Conservation (phyloP, 2,113 vertebrate genomes). For the western clawed frog (Xenopus tropicalis) region DNA sequence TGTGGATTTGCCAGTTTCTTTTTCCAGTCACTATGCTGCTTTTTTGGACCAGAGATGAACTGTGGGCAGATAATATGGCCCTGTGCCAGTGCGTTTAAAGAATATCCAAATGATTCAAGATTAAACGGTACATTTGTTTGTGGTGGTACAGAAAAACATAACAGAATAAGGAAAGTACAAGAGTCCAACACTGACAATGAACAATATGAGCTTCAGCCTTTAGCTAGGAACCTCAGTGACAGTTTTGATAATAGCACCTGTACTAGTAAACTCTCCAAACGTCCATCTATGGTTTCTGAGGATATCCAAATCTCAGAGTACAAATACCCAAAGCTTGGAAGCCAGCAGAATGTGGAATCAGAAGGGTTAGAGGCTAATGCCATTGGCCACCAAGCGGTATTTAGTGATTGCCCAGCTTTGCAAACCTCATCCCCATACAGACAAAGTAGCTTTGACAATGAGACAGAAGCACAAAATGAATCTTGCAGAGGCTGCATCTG, state of each 20-base stretch:
- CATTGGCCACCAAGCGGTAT: slow-evolving; percentile 54
- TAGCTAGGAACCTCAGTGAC: slow-evolving; percentile 87
- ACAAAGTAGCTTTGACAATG: slow-evolving; percentile 56
- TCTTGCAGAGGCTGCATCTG: slow-evolving; percentile 53
- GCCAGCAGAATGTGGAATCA: slow-evolving; percentile 46
- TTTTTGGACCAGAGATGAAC: slow-evolving; percentile 90
- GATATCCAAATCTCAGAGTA: slow-evolving; percentile 83
- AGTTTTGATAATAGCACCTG: slow-evolving; percentile 98
- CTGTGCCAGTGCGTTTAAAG: slow-evolving; percentile 70
- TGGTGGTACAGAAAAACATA: slow-evolving; percentile 61
- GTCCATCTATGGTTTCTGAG: slow-evolving; percentile 89
- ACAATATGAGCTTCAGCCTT: slow-evolving; percentile 90
- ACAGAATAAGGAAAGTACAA: slow-evolving; percentile 66
- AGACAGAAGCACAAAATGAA: slow-evolving; percentile 50
- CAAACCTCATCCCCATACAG: slow-evolving; percentile 95
- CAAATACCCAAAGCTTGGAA: slow-evolving; percentile 57
- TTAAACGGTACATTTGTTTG: slow-evolving; percentile 74
- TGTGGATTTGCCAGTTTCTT: slow-evolving; percentile 96
- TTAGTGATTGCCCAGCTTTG: slow-evolving; percentile 74
- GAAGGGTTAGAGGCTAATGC: slow-evolving; percentile 55
- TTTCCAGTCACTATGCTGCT: slow-evolving; percentile 94
- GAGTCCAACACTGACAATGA: slow-evolving; percentile 70
- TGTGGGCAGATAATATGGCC: slow-evolving; percentile 84
- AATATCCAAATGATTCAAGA: slow-evolving; percentile 57
- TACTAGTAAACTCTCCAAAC: slow-evolving; percentile 94